Base-by-base conservation (phyloP, 2,797 vertebrate genomes). In the Fundulus diaphanus region DNA sequence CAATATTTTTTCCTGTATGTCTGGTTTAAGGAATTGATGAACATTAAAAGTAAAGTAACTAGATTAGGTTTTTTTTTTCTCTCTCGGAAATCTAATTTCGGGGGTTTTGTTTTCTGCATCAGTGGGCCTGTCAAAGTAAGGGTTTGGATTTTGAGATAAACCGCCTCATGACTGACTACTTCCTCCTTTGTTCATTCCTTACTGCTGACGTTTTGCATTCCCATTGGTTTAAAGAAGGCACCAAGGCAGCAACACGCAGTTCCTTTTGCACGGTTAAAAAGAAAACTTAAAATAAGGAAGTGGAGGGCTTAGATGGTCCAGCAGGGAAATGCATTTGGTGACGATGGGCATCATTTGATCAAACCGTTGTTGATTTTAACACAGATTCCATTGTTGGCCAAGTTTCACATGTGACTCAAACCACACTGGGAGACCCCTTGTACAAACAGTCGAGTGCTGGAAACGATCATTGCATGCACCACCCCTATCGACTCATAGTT, bases 131-230 rank as follows among this genome's bases (percentile, higher is more conserved):
- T 82, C 63, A 78, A 89, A 91, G 92, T 93, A 95, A 95, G 93
- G 88, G 88, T 94, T 94, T 95, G 95, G 90, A 92, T 94, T 95
- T 94, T 95, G 92, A 93, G 87, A 81, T 78, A 37, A 51, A 31
- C 68, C 54, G 16, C 77, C 81, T 85, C 59, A 27, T 73, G 24
- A 66, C 59, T 74, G 46, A 82, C 72, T 65, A 31, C 65, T 80
- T 78, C 57, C 37, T 8, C 59, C 70, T 85, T 72, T 85, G 29
- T 71, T 85, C 68, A 8, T 73, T 51, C 15, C 24, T 73, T 33
- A 48, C 77, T 51, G 24, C 29, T n/a, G 37, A 44, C 29, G 22
- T 20, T 7, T 80, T 57, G 46, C 33, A 20, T 44, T 66, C 61
- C 68, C 27, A 70, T 56, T 20, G 40, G 54, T 65, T 54, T n/a